These are phyloP conservation scores for Penaeus japonicus DNA, from an alignment of 1,140 invertebrate genomes.

Conservation along the genomic window DNA sequence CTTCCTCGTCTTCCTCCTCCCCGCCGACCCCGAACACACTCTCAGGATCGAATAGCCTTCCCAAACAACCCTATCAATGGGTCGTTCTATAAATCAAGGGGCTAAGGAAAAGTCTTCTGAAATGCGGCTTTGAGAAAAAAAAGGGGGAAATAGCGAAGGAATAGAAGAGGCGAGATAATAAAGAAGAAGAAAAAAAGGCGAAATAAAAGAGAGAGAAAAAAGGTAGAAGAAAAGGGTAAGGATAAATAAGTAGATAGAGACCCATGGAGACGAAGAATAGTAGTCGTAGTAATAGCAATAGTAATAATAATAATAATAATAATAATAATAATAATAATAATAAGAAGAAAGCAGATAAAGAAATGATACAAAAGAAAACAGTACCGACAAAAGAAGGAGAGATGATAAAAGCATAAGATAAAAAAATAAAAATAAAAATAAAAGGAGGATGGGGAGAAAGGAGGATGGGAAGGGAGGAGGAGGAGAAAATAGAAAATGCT, in stretches of 20 bases:
- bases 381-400: neutral
- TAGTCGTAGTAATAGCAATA: too few species aligned
- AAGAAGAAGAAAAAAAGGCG: neutral
- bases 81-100: too few species aligned
- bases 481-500: neutral
- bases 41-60: too few species aligned
- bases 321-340: too few species aligned
- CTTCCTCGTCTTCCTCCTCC: too few species aligned
- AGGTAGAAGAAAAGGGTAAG: neutral
- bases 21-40: too few species aligned
- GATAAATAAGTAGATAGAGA: too few species aligned
- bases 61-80: too few species aligned
- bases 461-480: neutral
- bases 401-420: neutral
- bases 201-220: neutral
- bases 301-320: too few species aligned
- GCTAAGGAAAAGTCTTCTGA: too few species aligned
- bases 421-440: neutral
- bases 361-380: neutral
- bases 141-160: neutral
- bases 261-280: too few species aligned
- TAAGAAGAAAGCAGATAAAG: neutral
- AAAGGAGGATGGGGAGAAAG: neutral
- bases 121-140: neutral
- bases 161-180: neutral